These are phyloP conservation scores for Sanderia malayensis DNA, from an alignment of 30 jellyfish, hydroid and myxozoan species.

Conservation along the genomic window DNA sequence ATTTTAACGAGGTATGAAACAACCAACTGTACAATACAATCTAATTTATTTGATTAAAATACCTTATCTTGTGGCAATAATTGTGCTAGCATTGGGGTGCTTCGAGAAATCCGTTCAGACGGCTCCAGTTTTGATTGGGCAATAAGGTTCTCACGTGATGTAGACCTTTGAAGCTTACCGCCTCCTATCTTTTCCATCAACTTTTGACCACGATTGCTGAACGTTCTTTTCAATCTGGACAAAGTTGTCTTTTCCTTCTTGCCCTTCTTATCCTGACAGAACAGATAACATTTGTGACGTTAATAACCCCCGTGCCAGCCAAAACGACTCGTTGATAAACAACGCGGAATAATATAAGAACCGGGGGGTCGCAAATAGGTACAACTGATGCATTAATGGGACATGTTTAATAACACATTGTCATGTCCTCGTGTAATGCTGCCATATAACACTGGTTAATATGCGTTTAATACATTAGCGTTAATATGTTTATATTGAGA, in stretches of 20 bases:
- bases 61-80: slow-evolving; percentile 71
- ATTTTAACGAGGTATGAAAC: neutral
- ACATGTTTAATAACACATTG: too few relatives aligned
- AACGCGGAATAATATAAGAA: too few relatives aligned
- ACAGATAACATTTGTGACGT: slow-evolving; percentile 57
- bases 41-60: neutral
- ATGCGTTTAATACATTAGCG: too few relatives aligned
- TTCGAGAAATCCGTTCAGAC: slow-evolving; percentile 92
- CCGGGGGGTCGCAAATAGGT: too few relatives aligned
- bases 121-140: slow-evolving; percentile 76
- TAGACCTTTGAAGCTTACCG: slow-evolving; percentile 86
- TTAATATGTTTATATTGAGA: too few relatives aligned
- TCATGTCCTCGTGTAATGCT: too few relatives aligned
- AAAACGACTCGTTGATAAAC: too few relatives aligned
- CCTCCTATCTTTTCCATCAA: slow-evolving; percentile 95
- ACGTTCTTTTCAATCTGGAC: slow-evolving; percentile 92
- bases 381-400: too few relatives aligned
- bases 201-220: slow-evolving; percentile 97
- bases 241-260: slow-evolving; percentile 86
- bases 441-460: too few relatives aligned
- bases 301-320: too few relatives aligned
- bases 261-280: slow-evolving; percentile 75
- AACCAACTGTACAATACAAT: neutral
- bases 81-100: slow-evolving; percentile 98
- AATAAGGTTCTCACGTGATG: slow-evolving; percentile 91